phyloP scores from a whole-genome alignment of 2,797 vertebrate genomes.

The Pelochelys cantorii region DNA sequence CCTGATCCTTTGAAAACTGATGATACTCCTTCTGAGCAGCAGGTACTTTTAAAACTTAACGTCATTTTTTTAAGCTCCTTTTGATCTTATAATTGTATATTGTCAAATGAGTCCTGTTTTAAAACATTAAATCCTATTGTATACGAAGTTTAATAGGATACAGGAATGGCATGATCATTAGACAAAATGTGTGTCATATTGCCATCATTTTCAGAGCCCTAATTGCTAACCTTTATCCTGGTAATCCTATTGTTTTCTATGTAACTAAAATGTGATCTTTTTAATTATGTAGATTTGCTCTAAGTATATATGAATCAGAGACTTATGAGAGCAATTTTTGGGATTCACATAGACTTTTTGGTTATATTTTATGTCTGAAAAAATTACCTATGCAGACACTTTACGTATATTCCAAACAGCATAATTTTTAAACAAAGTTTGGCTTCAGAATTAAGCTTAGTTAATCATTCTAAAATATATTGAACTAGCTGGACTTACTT shows the following conservation, averaged over 20 bases:
- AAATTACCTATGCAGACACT: not conserved
- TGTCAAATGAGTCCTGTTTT: not conserved
- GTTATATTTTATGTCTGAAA: not conserved
- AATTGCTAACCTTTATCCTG: not conserved
- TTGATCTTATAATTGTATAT: not conserved
- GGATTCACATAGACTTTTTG: not conserved
- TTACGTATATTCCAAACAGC: not conserved
- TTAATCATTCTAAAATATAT: not conserved
- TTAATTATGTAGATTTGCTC: not conserved
- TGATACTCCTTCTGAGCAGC: slow-evolving; percentile 41
- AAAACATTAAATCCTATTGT: not conserved
- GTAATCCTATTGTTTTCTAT: not conserved
- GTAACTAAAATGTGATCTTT: not conserved
- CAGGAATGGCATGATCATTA: not conserved
- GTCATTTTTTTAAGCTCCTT: not conserved
- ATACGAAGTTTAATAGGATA: not conserved
- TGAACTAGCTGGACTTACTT: not conserved
- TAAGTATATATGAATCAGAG: not conserved
- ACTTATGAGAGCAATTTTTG: not conserved
- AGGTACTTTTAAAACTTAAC: slow-evolving; percentile 71
- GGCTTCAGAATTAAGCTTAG: not conserved
- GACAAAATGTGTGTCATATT: not conserved
- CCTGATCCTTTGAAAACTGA: slow-evolving; percentile 61
- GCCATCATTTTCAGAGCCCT: not conserved
- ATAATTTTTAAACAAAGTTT: not conserved